Evolutionary conservation across 2,888 invertebrate species (phyloP), one percentile per base, ranked within the genome.

Genomic region (Eurytoma californica): DNA sequence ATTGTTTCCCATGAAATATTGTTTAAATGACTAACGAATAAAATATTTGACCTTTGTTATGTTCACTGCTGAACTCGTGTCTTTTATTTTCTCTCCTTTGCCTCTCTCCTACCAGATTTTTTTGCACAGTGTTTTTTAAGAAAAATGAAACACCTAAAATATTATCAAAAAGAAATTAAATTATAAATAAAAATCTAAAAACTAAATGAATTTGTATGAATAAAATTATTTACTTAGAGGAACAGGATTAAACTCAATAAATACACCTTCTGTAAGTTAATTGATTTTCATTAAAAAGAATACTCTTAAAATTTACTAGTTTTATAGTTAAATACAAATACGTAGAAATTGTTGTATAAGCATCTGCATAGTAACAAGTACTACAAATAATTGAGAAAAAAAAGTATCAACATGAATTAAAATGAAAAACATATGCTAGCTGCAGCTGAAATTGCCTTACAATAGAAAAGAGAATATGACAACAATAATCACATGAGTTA

Each of bases 1-100:
- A 87, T 89, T 84, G 85, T 88, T 88, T 87, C 85, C 82, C 84
- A 87, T 83, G 83, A 85, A 84, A 85, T 87, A 86, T 88, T 86
- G 86, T 87, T 88, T 88, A 81, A 84, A 84, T 84, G 84, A 86
- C 80, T 84, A 86, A 87, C 81, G 84, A 88, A 88, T 87, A 87
- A 87, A 88, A 83, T 80, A 88, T 86, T 86, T 39, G 58, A 74
- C 57, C 74, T 77, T 80, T 55, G 75, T 75, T 80, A 80, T 30
- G 58, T 80, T 80, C 70, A 66, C 65, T 72, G 69, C 69, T 77
- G 69, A 77, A 28, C 30, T 14, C 12, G 55, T 30, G 57, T 76
- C 51, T 13, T 55, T 68, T 79, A 55, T 55, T 77, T 30, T 28
- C 18, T 66, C 3, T 24, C 49, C 14, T 0, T 3, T 16, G 0